Percentiles rank a stretch among this genome's conserved stretches.
phyloP scores from a whole-genome alignment of 92 coral and sea anemone genomes.

The Palythoa heliodiscus region DNA sequence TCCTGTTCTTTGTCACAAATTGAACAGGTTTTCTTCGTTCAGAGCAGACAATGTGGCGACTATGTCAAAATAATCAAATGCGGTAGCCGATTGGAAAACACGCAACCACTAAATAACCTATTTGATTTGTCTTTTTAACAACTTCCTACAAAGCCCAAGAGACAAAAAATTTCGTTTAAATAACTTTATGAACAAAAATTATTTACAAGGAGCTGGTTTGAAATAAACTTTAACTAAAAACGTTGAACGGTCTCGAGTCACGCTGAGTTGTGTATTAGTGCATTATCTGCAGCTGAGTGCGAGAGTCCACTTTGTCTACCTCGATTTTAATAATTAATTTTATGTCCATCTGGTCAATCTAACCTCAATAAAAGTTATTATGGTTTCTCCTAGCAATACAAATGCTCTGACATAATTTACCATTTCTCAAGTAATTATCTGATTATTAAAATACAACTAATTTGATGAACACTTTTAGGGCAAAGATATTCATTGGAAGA shows the following conservation, averaged over 20 bases:
- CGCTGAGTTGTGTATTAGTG: neutral
- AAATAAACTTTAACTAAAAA: neutral
- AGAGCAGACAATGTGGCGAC: no score
- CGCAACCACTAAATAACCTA: no score
- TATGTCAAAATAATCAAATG: no score
- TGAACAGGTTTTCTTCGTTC: no score
- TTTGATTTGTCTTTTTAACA: no score
- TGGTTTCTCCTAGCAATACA: neutral
- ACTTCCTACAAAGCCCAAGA: no score
- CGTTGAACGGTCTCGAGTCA: neutral
- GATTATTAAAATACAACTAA: neutral
- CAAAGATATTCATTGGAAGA: neutral
- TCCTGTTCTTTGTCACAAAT: no score
- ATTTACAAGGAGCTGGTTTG: no score
- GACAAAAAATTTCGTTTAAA: no score
- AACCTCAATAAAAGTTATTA: neutral
- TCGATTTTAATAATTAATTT: neutral
- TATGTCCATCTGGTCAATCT: neutral
- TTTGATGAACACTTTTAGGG: neutral
- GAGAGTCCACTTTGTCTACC: neutral
- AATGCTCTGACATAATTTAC: neutral
- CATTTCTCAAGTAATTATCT: neutral
- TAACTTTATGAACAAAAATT: no score
- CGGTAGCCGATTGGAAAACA: no score
- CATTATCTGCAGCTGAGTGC: neutral